Conservation (phyloP, 1,140 invertebrate genomes). For the Agrypnia vestita region DNA sequence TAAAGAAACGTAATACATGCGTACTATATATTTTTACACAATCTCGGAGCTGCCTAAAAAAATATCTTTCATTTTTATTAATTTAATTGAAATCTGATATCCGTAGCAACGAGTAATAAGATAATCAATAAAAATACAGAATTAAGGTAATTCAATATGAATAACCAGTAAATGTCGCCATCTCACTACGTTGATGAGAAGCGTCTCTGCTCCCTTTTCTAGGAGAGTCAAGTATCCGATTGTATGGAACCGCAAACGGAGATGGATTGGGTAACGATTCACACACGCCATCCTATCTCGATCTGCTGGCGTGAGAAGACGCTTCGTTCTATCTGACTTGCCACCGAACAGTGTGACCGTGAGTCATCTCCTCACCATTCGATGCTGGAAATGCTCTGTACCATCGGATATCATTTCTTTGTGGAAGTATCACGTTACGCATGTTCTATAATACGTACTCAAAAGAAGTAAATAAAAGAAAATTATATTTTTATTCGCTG, state of each 20-base stretch:
- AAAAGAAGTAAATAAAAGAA: not conserved
- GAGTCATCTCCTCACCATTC: not conserved
- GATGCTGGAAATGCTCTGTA: not conserved
- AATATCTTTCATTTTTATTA: too few relatives aligned
- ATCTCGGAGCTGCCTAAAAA: too few relatives aligned
- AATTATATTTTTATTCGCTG: too few relatives aligned
- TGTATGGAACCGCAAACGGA: slow-evolving; percentile 43
- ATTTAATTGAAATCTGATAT: too few relatives aligned
- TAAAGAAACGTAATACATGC: too few relatives aligned
- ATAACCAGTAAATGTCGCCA: slow-evolving; percentile 35
- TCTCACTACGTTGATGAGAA: not conserved
- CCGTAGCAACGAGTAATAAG: not conserved
- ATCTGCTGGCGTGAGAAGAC: slow-evolving; percentile 44
- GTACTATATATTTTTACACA: too few relatives aligned
- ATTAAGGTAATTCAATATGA: slow-evolving; percentile 39
- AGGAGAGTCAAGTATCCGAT: slow-evolving; percentile 32
- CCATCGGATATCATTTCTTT: not conserved
- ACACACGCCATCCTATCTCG: slow-evolving; percentile 31
- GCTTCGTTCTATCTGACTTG: slow-evolving; percentile 31
- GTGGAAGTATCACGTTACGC: not conserved
- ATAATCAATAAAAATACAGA: slow-evolving; percentile 24
- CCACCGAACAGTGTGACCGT: slow-evolving; percentile 12
- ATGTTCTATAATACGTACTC: not conserved
- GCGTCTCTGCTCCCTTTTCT: not conserved
- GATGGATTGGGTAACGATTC: slow-evolving; percentile 54